Base-by-base conservation (phyloP, 1,140 invertebrate genomes). In the Drosophila insularis region DNA sequence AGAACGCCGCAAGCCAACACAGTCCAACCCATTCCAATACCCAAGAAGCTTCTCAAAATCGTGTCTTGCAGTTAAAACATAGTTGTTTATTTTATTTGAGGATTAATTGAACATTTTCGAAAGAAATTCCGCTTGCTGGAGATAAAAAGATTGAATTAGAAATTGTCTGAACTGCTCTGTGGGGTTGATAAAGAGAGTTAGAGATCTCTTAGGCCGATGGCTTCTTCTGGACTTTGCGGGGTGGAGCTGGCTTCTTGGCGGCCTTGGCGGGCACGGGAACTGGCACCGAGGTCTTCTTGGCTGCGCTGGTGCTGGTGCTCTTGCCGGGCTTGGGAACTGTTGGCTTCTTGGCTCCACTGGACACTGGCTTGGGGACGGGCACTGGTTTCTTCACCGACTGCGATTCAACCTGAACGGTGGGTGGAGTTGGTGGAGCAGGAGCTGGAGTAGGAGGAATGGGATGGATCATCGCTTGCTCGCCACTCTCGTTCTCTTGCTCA, bases 71-170 rank as follows among this genome's bases (percentile, higher is more conserved):
- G 66, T 69, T 67, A 35, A 68, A 60, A 75, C 68, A 80, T 78
- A 75, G 75, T 78, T 64, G 66, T 61, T 55, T 50, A 37, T 55
- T 79, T 67, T 84, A 84, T 84, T 87, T 87, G 43, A 21, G 43
- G 43, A 50, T 50, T 50, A 50, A 50, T 50, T 50, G 17, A 21
- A 71, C 66, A 87, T 84, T 82, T 67, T 62, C 76, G 67, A 78
- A 89, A 80, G 84, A 78, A 87, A 84, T 89, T 89, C 84, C 84
- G 84, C 84, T 89, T 89, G 85, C 62, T 74, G 43, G 53, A 74
- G 39, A 62, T 58, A 37, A 35, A 11, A 71, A 54, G 40, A 40
- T 60, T 69, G 40, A 8, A 60, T 14, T 63, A 59, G 62, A 43
- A 43, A 50, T 17, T 11, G 17, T 58, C 73, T 81, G 62, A 31